Evolutionary conservation across 2,113 vertebrate species (phyloP), one percentile per base, ranked within the genome.

Genomic region (Ophthalmolycus amberensis): DNA sequence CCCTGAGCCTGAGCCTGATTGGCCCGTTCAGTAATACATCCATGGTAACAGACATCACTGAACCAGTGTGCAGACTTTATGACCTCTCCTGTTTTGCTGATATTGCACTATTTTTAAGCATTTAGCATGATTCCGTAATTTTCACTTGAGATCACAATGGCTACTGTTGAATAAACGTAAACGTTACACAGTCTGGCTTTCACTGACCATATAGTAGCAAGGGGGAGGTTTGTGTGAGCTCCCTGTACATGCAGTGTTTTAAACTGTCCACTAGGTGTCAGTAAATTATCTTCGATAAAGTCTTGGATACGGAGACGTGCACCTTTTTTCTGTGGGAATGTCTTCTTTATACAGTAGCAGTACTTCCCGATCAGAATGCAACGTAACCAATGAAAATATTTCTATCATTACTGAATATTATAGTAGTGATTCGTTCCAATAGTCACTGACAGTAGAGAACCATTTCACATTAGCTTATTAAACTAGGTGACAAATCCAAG

Each of bases 221-320:
- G 14, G 32, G 0, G 5, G 27, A 25, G 10, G 37, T 42, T 58
- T 7, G 2, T 12, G 5, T 22, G 16, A 3, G 5, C 25, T 15
- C 46, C 7, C 3, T 70, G 44, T 14, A 3, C 22, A 0, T 73
- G 84, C 58, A 88, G 58, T 86, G 16, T 18, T 16, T 0, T 0
- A 6, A 16, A 40, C 1, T 62, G 58, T 29, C 83, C 90, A 82
- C 81, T 84, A 89, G 92, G 90, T 88, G 85, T 69, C 79, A 1
- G 62, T 70, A 9, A 71, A 8, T 27, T 75, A 37, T 10, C 34
- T 66, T 59, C 18, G 9, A 32, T 37, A 5, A 72, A 56, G 14
- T 32, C 27, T 68, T 44, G 42, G n/a, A 14, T 42, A 16, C n/a
- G 25, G 9, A n/a, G 32, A 10, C 1, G 20, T 12, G 9, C 40